phyloP scores from a whole-genome alignment of 2,113 vertebrate species.

The Labrus mixtus region DNA sequence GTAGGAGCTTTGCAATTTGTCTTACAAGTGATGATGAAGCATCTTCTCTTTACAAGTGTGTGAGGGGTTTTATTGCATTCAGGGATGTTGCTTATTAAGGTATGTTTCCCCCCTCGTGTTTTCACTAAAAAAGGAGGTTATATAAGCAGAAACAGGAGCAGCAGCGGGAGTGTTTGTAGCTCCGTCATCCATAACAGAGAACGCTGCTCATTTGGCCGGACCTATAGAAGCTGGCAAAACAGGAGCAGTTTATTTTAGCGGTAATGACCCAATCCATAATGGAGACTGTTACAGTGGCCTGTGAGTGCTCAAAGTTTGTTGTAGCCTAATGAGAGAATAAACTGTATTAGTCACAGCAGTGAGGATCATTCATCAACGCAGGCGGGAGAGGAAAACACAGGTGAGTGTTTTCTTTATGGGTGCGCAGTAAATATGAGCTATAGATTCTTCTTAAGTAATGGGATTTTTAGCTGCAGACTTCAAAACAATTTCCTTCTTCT shows the following conservation, averaged over 20 bases:
- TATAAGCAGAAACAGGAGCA: conserved; percentile 18
- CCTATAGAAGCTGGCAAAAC: conserved; percentile 53
- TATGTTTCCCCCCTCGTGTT: conserved; percentile 20
- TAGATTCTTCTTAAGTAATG: neutral
- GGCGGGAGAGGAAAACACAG: conserved; percentile 29
- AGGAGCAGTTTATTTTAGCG: conserved; percentile 68
- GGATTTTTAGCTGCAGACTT: too few relatives aligned
- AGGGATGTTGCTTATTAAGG: conserved; percentile 6
- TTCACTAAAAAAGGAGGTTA: conserved; percentile 22
- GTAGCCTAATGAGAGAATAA: conserved; percentile 74
- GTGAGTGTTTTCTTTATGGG: conserved; percentile 46
- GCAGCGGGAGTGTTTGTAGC: conserved; percentile 41
- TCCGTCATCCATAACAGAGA: conserved; percentile 53
- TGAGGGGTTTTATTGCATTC: neutral
- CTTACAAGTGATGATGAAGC: neutral
- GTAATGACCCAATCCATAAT: conserved; percentile 76
- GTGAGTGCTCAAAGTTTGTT: conserved; percentile 56
- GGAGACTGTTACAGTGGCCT: conserved; percentile 52
- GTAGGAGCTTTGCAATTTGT: neutral
- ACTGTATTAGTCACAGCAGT: conserved; percentile 54
- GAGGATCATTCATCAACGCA: conserved; percentile 59
- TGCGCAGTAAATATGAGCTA: conserved; percentile 3
- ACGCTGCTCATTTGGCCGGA: conserved; percentile 40
- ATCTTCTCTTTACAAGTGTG: neutral
- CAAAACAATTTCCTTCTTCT: neutral